Conservation (phyloP, 2,797 vertebrate species). For the Falco rusticolus region DNA sequence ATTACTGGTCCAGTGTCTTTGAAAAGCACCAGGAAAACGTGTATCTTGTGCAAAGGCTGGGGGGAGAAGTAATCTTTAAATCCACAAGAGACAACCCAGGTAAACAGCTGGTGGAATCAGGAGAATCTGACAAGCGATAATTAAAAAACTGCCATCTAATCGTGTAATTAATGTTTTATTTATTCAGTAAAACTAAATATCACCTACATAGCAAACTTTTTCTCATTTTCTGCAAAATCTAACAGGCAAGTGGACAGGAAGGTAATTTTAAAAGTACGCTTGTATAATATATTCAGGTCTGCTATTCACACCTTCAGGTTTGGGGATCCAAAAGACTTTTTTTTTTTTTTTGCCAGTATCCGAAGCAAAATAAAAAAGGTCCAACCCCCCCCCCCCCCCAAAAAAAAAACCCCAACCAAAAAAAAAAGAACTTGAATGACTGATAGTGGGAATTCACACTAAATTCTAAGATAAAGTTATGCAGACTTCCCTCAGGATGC, state of each 20-base stretch:
- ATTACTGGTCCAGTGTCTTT: background rate
- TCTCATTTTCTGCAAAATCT: background rate
- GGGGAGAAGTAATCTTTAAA: background rate
- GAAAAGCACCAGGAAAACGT: background rate
- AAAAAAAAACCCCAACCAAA: background rate
- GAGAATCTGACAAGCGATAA: conserved; percentile 47
- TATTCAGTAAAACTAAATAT: background rate
- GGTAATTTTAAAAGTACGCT: background rate
- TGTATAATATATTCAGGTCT: background rate
- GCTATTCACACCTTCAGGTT: background rate
- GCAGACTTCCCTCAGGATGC: background rate
- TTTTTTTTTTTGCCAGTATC: background rate
- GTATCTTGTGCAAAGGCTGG: background rate
- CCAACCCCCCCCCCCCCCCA: background rate
- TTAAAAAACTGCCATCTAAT: background rate
- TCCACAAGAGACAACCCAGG: background rate
- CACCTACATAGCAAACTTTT: background rate
- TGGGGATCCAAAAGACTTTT: background rate
- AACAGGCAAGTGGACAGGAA: background rate
- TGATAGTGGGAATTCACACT: background rate
- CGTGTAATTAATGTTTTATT: conserved; percentile 31
- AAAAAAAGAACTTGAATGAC: rapidly evolving
- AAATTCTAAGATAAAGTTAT: background rate
- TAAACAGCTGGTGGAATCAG: conserved; percentile 26
- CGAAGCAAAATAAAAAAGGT: background rate